Evolutionary conservation across 2,113 vertebrate genomes (phyloP), one percentile per base, ranked within the genome.

Genomic region (Elgaria multicarinata): DNA sequence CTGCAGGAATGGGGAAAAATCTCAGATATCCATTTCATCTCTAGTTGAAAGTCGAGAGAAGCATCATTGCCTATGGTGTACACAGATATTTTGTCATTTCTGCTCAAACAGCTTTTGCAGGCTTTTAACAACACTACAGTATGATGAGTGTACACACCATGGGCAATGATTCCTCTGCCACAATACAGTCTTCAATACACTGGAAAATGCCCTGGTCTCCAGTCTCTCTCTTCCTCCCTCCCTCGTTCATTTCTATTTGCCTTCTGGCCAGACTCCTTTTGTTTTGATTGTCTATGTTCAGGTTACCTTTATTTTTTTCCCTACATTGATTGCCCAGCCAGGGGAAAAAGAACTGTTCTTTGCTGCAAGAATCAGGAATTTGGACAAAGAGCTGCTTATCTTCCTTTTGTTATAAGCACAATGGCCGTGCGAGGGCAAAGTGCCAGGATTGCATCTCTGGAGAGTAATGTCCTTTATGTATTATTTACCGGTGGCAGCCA

Each of bases 161-260:
- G 80, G 53, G 8, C 50, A 80, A 55, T 55, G 31, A 55, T 33
- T 50, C 50, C 53, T 55, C 33, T 80, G 78, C n/a, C 50, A 55
- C n/a, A 82, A 64, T 64, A 42, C 80, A 62, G 8, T 64, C 80
- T 82, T 64, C 36, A 64, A 42, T 22, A 39, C 12, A 13, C 44
- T 18, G n/a, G 77, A 26, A 22, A 12, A 36, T 26, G 42, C 3
- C 42, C 39, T 36, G n/a, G 20, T 66, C 58, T 83, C 75, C 91
- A 87, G 78, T 26, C 78, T 95, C 87, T 33, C 16, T 87, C 39
- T 3, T n/a, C 12, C 39, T 81, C 0, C 83, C 92, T 83, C 84
- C 93, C 82, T 36, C n/a, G 44, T 26, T 10, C 83, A 42, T 89
- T 93, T 91, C 72, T 66, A 31, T 88, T 90, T 92, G 64, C 24